Evolutionary conservation across 2,113 vertebrate genomes (phyloP).

Genomic region (Podilymbus podiceps): DNA sequence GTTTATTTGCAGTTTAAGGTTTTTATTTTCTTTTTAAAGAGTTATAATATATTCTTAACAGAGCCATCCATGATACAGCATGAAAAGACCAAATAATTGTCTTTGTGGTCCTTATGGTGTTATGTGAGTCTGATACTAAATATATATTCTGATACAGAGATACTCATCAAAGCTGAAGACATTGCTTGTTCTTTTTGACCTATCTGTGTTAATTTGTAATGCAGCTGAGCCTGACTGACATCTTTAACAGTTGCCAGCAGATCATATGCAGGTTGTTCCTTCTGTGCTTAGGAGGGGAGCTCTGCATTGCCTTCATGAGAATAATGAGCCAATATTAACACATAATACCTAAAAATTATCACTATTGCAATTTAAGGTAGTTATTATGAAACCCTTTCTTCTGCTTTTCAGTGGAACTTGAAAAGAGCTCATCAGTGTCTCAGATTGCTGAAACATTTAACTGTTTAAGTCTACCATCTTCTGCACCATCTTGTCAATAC

Average conservation of each 20-base stretch:
- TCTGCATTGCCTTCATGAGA: neutral
- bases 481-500: neutral
- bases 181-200: neutral
- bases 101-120: neutral
- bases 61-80: neutral
- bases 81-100: neutral
- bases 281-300: neutral
- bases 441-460: neutral
- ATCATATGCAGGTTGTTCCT: neutral
- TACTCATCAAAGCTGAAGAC: neutral
- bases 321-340: neutral
- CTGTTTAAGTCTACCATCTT: neutral
- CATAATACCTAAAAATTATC: neutral
- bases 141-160: neutral
- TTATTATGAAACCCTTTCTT: neutral
- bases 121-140: neutral
- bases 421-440: neutral
- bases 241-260: neutral
- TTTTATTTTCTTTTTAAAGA: neutral
- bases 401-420: neutral
- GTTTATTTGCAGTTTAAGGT: neutral
- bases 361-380: neutral
- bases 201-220: neutral
- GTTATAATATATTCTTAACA: neutral
- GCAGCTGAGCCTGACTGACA: neutral